Conservation (phyloP, 2,113 vertebrate species). For the Microcebus jonahi region DNA sequence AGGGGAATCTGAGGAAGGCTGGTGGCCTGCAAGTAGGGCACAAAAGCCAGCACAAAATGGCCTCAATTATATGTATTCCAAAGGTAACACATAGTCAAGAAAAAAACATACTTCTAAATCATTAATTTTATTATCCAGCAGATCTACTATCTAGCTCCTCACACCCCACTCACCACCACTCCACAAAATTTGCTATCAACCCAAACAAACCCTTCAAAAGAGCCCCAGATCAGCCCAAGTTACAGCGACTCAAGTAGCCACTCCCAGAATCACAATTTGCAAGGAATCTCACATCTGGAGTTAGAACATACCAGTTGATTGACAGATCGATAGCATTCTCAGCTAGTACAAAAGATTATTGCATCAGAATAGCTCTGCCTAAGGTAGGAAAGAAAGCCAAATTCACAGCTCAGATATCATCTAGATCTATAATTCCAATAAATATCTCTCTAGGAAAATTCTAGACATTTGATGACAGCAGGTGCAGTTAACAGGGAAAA, state of each 20-base stretch:
- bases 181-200: neutral
- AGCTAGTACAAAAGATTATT: neutral
- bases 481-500: neutral
- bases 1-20: neutral
- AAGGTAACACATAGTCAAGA: neutral
- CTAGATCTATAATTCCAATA: constrained; percentile 19
- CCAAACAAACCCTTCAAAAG: neutral
- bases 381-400: neutral
- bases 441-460: constrained; percentile 31
- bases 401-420: constrained; percentile 14
- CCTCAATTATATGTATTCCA: neutral
- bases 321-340: neutral
- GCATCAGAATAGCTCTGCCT: neutral
- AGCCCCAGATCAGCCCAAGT: neutral
- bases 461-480: neutral
- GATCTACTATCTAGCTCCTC: neutral
- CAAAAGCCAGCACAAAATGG: neutral
- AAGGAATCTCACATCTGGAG: neutral
- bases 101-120: neutral
- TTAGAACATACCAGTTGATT: neutral
- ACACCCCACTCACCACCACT: neutral
- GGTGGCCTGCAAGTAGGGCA: neutral
- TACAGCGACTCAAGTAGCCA: neutral
- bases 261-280: neutral
- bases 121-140: neutral